phyloP scores from a whole-genome alignment of 2,113 vertebrate species.

The Ivindomyrus marchei region DNA sequence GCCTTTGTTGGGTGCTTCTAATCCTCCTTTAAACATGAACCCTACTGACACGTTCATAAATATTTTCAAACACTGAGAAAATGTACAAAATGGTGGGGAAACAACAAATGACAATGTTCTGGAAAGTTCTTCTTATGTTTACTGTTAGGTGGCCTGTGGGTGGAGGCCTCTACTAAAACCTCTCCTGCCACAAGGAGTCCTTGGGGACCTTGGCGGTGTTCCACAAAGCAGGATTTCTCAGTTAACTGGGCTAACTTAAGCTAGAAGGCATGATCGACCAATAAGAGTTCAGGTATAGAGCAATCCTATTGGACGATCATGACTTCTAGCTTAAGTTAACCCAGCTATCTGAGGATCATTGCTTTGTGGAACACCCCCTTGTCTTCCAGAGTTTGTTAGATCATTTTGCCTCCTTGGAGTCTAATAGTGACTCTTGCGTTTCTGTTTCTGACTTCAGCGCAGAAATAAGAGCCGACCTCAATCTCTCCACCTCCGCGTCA shows the following conservation, averaged over 20 bases:
- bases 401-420: neutral
- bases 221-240: neutral
- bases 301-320: neutral
- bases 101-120: neutral
- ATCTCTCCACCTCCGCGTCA: conserved; percentile 90
- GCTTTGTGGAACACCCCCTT: neutral
- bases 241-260: too few species aligned
- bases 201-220: neutral
- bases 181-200: neutral
- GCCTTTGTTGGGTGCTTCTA: neutral
- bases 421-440: neutral
- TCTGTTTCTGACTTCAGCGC: neutral
- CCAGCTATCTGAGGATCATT: neutral
- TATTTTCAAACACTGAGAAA: neutral
- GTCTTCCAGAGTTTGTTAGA: neutral
- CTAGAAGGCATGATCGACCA: neutral
- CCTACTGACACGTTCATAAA: neutral
- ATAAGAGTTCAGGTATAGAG: neutral
- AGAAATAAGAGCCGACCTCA: conserved; percentile 63
- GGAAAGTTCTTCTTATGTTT: neutral
- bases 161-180: neutral
- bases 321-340: neutral
- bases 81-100: neutral
- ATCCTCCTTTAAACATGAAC: neutral
- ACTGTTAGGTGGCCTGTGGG: neutral